phyloP scores from a whole-genome alignment of 2,113 vertebrate genomes.

The Bostrychus sinensis region DNA sequence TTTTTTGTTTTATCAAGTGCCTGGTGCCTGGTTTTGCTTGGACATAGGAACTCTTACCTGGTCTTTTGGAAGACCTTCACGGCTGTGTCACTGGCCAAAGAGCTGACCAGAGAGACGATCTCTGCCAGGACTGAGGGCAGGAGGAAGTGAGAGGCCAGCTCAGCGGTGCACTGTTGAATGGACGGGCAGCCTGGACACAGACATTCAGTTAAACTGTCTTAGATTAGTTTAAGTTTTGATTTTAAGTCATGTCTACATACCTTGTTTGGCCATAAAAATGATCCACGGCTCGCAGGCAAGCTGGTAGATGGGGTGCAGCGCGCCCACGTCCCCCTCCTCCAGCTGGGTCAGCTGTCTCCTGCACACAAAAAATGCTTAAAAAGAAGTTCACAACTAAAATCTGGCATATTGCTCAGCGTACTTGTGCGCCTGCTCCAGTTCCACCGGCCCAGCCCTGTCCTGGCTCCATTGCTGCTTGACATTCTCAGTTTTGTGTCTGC shows the following conservation, averaged over 20 bases:
- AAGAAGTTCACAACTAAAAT: not conserved
- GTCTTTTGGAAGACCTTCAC: slow-evolving; percentile 91
- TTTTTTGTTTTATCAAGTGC: too few relatives aligned
- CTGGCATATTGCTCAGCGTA: slow-evolving; percentile 40
- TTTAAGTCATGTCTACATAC: slow-evolving; percentile 58
- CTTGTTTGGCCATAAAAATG: slow-evolving; percentile 85
- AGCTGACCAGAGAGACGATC: slow-evolving; percentile 85
- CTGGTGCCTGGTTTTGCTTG: too few relatives aligned
- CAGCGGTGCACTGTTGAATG: slow-evolving; percentile 86
- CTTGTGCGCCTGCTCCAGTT: slow-evolving; percentile 90
- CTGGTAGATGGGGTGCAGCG: slow-evolving; percentile 85
- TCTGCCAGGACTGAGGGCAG: slow-evolving; percentile 89
- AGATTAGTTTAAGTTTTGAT: not conserved
- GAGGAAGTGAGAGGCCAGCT: slow-evolving; percentile 92
- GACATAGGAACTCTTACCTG: slow-evolving; percentile 73
- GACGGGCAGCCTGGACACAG: slow-evolving; percentile 87
- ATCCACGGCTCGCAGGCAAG: slow-evolving; percentile 85
- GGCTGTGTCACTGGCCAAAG: slow-evolving; percentile 89
- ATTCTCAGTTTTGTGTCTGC: slow-evolving; percentile 93
- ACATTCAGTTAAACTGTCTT: not conserved
- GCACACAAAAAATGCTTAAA: slow-evolving; percentile 14
- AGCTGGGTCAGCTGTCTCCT: slow-evolving; percentile 87
- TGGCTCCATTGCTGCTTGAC: slow-evolving; percentile 90
- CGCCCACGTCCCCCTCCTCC: slow-evolving; percentile 90
- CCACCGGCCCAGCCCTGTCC: slow-evolving; percentile 79